Base-by-base conservation (phyloP, 2,113 vertebrate genomes). In the Platysternon megacephalum region DNA sequence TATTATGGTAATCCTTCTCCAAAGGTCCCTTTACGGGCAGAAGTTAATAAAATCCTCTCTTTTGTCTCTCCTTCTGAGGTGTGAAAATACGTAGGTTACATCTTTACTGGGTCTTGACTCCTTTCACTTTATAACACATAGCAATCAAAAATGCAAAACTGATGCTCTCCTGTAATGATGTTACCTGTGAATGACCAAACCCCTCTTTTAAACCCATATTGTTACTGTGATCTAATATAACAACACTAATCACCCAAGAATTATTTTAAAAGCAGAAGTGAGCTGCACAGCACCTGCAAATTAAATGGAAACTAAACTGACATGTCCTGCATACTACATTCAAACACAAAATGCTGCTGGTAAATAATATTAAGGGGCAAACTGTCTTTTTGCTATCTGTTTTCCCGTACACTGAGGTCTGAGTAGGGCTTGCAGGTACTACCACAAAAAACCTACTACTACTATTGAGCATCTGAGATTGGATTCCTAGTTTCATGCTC, bases 1-100 rank as follows among this genome's bases (percentile, higher is more conserved):
- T 84, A 88, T 84, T 83, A 72, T 61, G 84, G 29, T 44, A 89
- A 94, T 55, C 90, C 29, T 86, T 72, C 93, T 94, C 88, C 74
- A 95, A 95, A 96, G 84, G 85, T 91, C 61, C 82, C 83, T 94
- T 80, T 83, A 96, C 76, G 84, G 78, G 86, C 56, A 72, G 32
- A n/a, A 10, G 22, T 83, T 91, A 94, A 93, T 91, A 95, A 93
- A 92, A 90, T 84, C 56, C 78, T 94, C 74, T 68, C 48, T 85
- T 95, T 89, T 84, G 3, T 48, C 48, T 79, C 61, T 93, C 87
- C 35, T 17, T 74, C 6, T 82, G 80, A 90, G 11, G 11, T 17
- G 32, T 72, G 87, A n/a, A 53, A 93, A 68, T 3, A 29, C 2
- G 7, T 3, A 17, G 6, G 46, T 26, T 48, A 79, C 4, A 87